Base-by-base conservation (phyloP, 2,113 vertebrate genomes). In the Gopherus evgoodei region DNA sequence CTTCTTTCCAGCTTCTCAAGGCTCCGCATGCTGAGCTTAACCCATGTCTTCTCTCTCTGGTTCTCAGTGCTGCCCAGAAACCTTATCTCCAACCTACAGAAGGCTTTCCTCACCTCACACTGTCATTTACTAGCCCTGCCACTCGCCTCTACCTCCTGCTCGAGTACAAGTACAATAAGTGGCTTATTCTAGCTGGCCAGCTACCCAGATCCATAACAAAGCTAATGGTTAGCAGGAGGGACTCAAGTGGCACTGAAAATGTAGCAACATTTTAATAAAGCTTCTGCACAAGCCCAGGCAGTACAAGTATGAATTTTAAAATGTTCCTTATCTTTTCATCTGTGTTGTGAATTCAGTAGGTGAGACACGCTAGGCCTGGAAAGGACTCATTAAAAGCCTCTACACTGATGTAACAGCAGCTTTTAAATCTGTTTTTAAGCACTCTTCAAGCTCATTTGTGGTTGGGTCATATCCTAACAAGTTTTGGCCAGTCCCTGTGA, bases 21-120 rank as follows among this genome's bases (percentile, higher is more conserved):
- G 53, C 53, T 62, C 29, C 25, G 42, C 1, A 21, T 83, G 29
- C 10, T n/a, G 35, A 52, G 29, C 31, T 62, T 84, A 14, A 5
- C 21, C 13, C 47, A 35, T 0, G 0, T 49, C 53, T 54, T 3
- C 2, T n/a, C 24, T 83, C 79, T 83, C 62, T 1, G 1, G 0
- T 11, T 38, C 5, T 25, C 56, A 54, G 29, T 1, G 2, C 3
- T 24, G 4, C 38, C 44, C 11, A 5, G 4, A 78, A 53, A 11
- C 13, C 54, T 80, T 8, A 25, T 76, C 59, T 76, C 31, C 42
- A 42, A 62, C 4, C 76, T 17, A 50, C 25, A 1, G 8, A 54
- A 81, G 38, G 29, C 7, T 52, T 56, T n/a, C 47, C 42, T 90
- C 82, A n/a, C 4, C 12, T 1, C 8, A 42, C 11, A 69, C 35